phyloP scores from a whole-genome alignment of 2,797 vertebrate genomes.

The Sarcophilus harrisii region DNA sequence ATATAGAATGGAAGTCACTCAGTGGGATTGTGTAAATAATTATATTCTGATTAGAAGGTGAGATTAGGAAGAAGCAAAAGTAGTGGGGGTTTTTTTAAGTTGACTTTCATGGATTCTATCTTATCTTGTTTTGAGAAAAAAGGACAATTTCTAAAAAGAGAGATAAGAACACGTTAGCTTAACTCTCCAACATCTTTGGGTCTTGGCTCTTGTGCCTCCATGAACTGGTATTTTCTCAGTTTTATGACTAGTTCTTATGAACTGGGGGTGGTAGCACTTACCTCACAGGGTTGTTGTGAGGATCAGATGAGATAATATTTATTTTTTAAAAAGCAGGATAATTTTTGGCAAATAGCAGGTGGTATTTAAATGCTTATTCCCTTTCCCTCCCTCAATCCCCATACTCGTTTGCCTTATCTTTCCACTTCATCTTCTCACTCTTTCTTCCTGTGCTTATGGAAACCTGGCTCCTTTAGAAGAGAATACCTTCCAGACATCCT shows the following conservation, averaged over 20 bases:
- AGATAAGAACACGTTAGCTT: background rate
- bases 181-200: background rate
- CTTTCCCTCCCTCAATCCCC: background rate
- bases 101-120: background rate
- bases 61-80: background rate
- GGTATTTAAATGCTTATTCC: background rate
- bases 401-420: background rate
- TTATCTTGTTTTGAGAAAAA: conserved; percentile 40
- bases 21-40: background rate
- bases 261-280: background rate
- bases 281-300: background rate
- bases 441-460: background rate
- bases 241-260: background rate
- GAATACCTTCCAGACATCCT: background rate
- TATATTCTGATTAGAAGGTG: background rate
- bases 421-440: background rate
- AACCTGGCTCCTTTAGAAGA: background rate
- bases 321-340: too few species aligned
- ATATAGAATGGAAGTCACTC: background rate
- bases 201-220: background rate
- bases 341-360: background rate
- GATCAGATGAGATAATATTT: background rate
- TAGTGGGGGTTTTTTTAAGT: background rate
- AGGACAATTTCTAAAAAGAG: background rate
- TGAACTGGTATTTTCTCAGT: background rate